Evolutionary conservation across 2,113 vertebrate genomes (phyloP).

Genomic region (Potamarius usumacintae): DNA sequence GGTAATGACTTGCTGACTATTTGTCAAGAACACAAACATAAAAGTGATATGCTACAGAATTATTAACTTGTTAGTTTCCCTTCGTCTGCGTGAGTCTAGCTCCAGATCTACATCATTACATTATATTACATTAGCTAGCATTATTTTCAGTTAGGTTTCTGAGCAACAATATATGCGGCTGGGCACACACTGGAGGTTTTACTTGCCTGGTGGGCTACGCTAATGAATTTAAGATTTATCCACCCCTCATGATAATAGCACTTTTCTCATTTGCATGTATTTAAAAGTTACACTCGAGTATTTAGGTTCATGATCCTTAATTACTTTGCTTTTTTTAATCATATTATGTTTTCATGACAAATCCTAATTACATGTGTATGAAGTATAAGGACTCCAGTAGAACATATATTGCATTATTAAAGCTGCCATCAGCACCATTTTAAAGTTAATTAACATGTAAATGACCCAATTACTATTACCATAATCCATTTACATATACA

Average conservation of each 20-base stretch:
- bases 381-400: neutral
- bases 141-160: neutral
- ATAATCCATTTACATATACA: slow-evolving; percentile 4
- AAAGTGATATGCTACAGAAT: neutral
- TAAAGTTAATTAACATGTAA: slow-evolving; percentile 37
- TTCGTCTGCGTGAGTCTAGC: neutral
- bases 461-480: slow-evolving; percentile 22
- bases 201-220: neutral
- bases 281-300: slow-evolving; percentile 17
- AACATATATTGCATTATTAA: neutral
- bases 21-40: neutral
- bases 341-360: slow-evolving; percentile 26
- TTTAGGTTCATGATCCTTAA: slow-evolving; percentile 6
- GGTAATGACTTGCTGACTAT: neutral
- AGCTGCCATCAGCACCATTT: slow-evolving; percentile 13
- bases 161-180: neutral
- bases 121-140: neutral
- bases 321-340: neutral
- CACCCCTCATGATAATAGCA: neutral
- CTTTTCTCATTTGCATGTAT: slow-evolving; percentile 17
- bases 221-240: slow-evolving; percentile 21
- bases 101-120: neutral
- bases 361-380: slow-evolving; percentile 9
- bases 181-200: neutral
- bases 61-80: neutral